phyloP scores from a whole-genome alignment of 1,140 invertebrate species.

The Stenopsyche tienmushanensis region DNA sequence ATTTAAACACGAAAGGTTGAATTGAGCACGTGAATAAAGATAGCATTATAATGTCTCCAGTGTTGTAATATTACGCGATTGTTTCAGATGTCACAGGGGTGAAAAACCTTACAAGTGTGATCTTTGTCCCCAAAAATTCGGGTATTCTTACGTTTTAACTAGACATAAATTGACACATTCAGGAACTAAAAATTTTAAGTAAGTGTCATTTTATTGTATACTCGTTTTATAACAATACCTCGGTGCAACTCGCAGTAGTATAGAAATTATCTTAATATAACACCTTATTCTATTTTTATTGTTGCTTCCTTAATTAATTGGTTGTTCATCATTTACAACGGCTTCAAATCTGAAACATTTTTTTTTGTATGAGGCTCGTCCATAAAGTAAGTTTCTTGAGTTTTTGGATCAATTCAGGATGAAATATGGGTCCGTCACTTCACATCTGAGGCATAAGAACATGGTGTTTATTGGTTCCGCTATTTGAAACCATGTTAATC shows the following conservation, averaged over 20 bases:
- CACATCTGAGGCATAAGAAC: no score
- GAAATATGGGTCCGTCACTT: no score
- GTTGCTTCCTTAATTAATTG: not conserved
- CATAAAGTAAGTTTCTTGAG: no score
- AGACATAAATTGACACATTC: slow-evolving; percentile 31
- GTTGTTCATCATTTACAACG: no score
- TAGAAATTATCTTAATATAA: not conserved
- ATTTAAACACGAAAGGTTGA: slow-evolving; percentile 39
- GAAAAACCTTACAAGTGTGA: slow-evolving; percentile 37
- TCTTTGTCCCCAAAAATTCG: slow-evolving; percentile 28
- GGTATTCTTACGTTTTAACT: slow-evolving; percentile 34
- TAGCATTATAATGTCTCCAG: not conserved
- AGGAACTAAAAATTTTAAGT: slow-evolving; percentile 27
- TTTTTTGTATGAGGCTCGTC: no score
- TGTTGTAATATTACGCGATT: not conserved
- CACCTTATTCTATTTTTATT: not conserved
- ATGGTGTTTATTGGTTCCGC: no score
- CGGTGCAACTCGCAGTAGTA: no score
- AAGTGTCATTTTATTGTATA: slow-evolving; percentile 4
- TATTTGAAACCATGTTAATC: no score
- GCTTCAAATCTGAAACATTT: no score
- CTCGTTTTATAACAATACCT: not conserved
- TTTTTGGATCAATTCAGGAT: no score
- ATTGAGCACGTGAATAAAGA: no score
- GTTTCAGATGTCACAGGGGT: slow-evolving; percentile 32